phyloP scores from a whole-genome alignment of 2,797 vertebrate genomes.

The Parauchenoglanis punctatus region DNA sequence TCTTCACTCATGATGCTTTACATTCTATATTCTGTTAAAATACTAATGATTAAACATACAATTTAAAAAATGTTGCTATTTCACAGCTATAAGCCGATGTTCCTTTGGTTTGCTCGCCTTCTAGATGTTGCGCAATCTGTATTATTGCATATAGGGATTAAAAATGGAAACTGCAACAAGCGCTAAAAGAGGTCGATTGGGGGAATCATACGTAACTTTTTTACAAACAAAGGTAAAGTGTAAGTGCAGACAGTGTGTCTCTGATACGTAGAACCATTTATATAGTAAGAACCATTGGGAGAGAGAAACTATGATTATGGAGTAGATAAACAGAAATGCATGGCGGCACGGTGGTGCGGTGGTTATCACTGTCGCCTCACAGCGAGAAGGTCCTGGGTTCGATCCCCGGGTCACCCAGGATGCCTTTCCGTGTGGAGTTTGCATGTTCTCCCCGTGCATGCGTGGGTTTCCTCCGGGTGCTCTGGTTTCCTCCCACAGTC shows the following conservation, averaged over 20 bases:
- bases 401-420: too few relatives aligned
- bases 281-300: neutral
- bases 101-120: neutral
- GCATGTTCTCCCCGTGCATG: too few relatives aligned
- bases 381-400: too few relatives aligned
- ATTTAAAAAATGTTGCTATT: neutral
- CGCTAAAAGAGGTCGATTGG: neutral
- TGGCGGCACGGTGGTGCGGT: too few relatives aligned
- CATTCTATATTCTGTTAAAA: neutral
- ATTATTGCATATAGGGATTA: neutral
- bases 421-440: too few relatives aligned
- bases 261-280: neutral
- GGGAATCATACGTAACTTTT: neutral
- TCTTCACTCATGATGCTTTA: neutral
- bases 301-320: neutral
- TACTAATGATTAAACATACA: neutral
- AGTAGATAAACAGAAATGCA: neutral
- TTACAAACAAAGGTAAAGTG: neutral
- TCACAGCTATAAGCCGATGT: neutral
- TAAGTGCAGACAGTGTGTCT: neutral
- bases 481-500: too few relatives aligned
- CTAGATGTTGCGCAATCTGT: neutral
- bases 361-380: too few relatives aligned
- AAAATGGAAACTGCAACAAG: neutral
- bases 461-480: too few relatives aligned